Base-by-base conservation (phyloP, 1,140 invertebrate genomes). In the Lanistes nyassanus region DNA sequence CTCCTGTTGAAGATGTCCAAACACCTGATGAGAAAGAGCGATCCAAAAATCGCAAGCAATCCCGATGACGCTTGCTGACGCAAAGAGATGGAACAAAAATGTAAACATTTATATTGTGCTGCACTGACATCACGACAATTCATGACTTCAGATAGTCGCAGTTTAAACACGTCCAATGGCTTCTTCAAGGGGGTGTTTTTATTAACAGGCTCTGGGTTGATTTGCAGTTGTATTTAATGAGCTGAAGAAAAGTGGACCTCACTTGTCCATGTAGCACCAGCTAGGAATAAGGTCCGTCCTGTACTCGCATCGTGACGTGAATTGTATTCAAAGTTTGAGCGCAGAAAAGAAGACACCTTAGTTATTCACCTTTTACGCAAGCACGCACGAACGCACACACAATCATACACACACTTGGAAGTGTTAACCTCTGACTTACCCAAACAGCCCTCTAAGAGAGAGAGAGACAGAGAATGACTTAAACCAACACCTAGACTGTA, bases 371-470 rank as follows among this genome's bases (percentile, higher is more conserved):
- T 9, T 60, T 9, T 31, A 60, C 58, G 31, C 58, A 60, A 23
- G 31, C 58, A n/a, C 58, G 23, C 58, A 60, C 58, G 31, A 23
- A 60, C 58, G 31, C 58, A 60, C 58, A 60, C 58, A 60, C 58
- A 60, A 23, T 26, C 58, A 60, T 31, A 60, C 58, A 60, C 58
- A 60, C 58, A 60, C 58, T 26, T n/a, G n/a, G n/a, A n/a, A n/a
- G n/a, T n/a, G n/a, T n/a, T n/a, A n/a, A n/a, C n/a, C 58, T 26
- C 58, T 26, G n/a, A 60, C 58, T 26, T 31, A 60, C 58, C n/a
- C 58, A 60, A 23, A 60, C 58, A 60, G n/a, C 9, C 58, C 9
- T 31, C 9, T 31, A n/a, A 23, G 23, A 23, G 60, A 23, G 51
- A 53, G 51, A 23, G 51, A 23, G 51, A 23, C 13, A 23, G 51